Evolutionary conservation across 2,888 invertebrate species (phyloP).

Genomic region (Cetonia aurata): DNA sequence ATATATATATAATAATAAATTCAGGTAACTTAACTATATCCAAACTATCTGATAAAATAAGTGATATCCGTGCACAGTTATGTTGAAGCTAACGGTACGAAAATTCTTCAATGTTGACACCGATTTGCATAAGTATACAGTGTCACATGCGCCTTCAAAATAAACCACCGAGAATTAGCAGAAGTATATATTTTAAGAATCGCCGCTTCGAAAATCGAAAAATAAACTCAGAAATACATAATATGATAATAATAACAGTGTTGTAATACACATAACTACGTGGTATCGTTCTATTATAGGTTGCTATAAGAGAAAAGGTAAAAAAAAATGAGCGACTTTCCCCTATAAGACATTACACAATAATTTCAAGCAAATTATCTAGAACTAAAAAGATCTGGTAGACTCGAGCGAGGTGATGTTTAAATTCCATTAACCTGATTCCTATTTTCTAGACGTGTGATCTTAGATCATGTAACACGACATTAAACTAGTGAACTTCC

Average conservation of each 20-base stretch:
- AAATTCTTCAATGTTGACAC: constrained; percentile 34
- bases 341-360: constrained; percentile 1
- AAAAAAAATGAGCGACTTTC: constrained; percentile 13
- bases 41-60: constrained; percentile 4
- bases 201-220: background rate
- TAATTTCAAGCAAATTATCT: background rate
- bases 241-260: background rate
- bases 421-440: constrained; percentile 23
- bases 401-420: constrained; percentile 5
- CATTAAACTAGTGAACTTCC: constrained; percentile 3
- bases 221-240: background rate
- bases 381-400: background rate
- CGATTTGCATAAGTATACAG: constrained; percentile 22
- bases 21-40: too few relatives aligned
- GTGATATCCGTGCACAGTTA: constrained; percentile 11
- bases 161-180: background rate
- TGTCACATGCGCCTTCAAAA: background rate
- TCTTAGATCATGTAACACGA: constrained; percentile 2
- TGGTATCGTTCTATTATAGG: too few relatives aligned
- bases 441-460: constrained; percentile 1
- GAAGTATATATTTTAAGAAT: constrained; percentile 1
- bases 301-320: too few relatives aligned
- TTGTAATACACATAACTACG: background rate
- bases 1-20: too few relatives aligned
- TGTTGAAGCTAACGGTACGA: constrained; percentile 31